Conservation (phyloP, 2,797 vertebrate genomes). For the Phoeniculus purpureus region DNA sequence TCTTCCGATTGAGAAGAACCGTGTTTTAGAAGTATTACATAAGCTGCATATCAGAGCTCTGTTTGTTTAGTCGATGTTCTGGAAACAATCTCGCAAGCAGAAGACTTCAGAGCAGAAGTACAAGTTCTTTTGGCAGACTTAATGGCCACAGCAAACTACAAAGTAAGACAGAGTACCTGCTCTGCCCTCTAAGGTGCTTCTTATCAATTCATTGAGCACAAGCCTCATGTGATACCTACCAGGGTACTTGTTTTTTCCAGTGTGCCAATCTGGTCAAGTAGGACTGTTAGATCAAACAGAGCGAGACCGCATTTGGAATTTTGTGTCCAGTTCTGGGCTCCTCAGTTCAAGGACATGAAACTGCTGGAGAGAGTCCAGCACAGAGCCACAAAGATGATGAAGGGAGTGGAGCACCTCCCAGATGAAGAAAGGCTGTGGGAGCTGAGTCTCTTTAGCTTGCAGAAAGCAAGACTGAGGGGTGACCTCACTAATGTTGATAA, state of each 20-base stretch:
- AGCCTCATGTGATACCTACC: background rate
- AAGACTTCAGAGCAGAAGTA: background rate
- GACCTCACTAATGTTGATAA: too few relatives aligned
- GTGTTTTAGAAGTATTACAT: background rate
- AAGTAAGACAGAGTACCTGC: background rate
- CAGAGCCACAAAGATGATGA: too few relatives aligned
- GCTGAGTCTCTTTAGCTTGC: too few relatives aligned
- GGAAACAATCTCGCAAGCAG: background rate
- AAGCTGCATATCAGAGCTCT: background rate
- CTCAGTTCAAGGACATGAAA: too few relatives aligned
- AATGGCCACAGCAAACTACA: background rate
- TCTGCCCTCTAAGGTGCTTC: background rate
- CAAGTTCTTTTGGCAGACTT: background rate
- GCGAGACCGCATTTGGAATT: background rate
- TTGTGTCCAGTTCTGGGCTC: too few relatives aligned
- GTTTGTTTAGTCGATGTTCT: background rate
- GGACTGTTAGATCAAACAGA: background rate
- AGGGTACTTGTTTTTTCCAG: background rate
- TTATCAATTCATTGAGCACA: background rate
- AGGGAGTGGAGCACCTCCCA: too few relatives aligned
- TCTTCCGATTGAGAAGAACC: background rate
- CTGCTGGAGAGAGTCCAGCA: too few relatives aligned
- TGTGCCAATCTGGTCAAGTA: background rate
- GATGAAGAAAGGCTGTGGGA: too few relatives aligned
- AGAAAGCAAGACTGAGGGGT: too few relatives aligned